Conservation (phyloP, 2,113 vertebrate genomes). For the Herpetotheres cachinnans region DNA sequence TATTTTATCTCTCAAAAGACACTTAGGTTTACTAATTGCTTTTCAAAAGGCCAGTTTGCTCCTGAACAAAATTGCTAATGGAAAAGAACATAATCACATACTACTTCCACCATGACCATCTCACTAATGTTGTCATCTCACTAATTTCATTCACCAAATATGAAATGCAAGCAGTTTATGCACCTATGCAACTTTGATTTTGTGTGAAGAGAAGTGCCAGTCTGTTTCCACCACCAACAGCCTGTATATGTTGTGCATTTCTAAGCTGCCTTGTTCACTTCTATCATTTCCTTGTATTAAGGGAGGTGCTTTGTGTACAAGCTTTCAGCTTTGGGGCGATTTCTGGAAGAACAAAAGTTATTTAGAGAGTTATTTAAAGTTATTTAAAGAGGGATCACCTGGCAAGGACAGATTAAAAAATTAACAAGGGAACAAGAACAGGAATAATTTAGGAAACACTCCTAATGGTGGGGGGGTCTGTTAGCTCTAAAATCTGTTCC, state of each 20-base stretch:
- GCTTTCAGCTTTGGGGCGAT: neutral
- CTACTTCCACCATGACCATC: neutral
- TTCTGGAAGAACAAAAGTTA: neutral
- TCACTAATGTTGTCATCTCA: neutral
- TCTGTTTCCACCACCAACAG: neutral
- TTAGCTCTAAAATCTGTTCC: neutral
- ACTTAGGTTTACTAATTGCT: neutral
- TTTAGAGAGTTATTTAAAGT: neutral
- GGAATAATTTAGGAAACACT: neutral
- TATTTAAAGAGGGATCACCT: neutral
- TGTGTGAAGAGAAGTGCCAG: neutral
- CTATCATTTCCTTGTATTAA: neutral
- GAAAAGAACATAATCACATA: neutral
- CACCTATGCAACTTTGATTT: neutral
- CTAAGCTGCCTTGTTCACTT: neutral
- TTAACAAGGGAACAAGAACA: neutral
- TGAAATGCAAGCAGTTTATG: neutral
- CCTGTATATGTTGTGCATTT: neutral
- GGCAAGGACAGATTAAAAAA: neutral
- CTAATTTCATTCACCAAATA: neutral
- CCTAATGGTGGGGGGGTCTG: neutral
- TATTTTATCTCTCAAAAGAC: neutral
- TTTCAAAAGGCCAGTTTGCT: neutral
- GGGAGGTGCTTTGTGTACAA: neutral
- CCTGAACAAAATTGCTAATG: neutral